Evolutionary conservation across 2,797 vertebrate species (phyloP).

Genomic region (Thunnus albacares): DNA sequence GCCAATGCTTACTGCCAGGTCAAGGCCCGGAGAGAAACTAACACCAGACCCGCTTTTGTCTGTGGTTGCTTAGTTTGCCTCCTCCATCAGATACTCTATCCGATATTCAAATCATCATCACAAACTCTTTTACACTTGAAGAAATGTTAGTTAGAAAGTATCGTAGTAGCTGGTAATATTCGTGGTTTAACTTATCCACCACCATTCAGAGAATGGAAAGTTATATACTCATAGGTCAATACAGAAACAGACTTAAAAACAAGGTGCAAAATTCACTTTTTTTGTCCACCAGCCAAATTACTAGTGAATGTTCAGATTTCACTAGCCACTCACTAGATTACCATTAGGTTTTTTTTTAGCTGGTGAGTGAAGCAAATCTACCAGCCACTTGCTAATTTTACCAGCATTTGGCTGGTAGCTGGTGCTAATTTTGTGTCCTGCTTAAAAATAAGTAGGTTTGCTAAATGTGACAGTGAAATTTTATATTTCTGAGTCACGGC

Average conservation of each 20-base stretch:
- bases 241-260: neutral
- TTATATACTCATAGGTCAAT: neutral
- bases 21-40: conserved; percentile 2
- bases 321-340: no score
- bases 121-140: neutral
- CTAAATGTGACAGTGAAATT: no score
- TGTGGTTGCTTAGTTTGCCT: neutral
- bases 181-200: neutral
- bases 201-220: neutral
- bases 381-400: no score
- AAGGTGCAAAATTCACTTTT: no score
- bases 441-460: neutral
- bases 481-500: neutral
- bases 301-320: no score
- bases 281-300: no score
- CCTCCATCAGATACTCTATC: neutral
- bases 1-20: conserved; percentile 18
- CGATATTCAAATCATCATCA: neutral
- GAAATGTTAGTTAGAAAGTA: neutral
- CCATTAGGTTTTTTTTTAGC: no score
- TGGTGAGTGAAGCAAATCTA: no score
- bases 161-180: neutral
- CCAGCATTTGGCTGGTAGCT: no score
- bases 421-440: no score
- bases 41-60: neutral